Conservation (phyloP, 1,140 invertebrate genomes). For the Lepidostoma basale region DNA sequence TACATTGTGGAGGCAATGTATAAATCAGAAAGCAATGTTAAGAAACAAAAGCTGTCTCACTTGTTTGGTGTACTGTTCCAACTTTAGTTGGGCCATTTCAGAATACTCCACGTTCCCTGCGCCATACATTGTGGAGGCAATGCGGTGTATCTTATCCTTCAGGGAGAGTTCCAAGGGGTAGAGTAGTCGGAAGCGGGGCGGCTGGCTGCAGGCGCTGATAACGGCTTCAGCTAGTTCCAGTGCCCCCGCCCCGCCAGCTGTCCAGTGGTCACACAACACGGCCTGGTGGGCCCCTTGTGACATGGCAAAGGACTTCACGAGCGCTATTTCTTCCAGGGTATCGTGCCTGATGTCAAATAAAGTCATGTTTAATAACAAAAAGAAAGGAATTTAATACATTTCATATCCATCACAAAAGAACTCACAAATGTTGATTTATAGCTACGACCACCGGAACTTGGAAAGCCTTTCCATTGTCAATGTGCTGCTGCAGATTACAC, state of each 20-base stretch:
- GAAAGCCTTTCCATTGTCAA: slow-evolving; percentile 89
- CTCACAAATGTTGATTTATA: slow-evolving; percentile 87
- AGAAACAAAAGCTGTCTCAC: too few relatives aligned
- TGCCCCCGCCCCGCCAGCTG: slow-evolving; percentile 88
- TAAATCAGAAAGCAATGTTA: too few relatives aligned
- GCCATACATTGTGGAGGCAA: slow-evolving; percentile 96
- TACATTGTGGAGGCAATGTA: too few relatives aligned
- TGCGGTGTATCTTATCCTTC: slow-evolving; percentile 86
- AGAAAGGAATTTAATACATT: not conserved
- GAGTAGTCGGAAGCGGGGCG: slow-evolving; percentile 74
- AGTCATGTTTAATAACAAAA: not conserved
- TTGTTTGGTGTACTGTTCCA: slow-evolving; percentile 70
- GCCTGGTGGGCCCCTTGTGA: slow-evolving; percentile 85
- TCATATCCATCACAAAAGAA: slow-evolving; percentile 35
- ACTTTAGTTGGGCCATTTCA: slow-evolving; percentile 69
- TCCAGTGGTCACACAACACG: slow-evolving; percentile 90
- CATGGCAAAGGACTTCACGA: slow-evolving; percentile 76
- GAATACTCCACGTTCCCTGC: slow-evolving; percentile 83
- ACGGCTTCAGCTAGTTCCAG: slow-evolving; percentile 86
- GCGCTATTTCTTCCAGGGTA: slow-evolving; percentile 80
- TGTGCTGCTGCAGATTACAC: slow-evolving; percentile 92
- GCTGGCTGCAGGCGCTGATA: slow-evolving; percentile 72
- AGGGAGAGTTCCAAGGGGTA: slow-evolving; percentile 83
- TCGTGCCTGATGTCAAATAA: slow-evolving; percentile 72
- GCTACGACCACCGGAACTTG: slow-evolving; percentile 95